Conservation (phyloP, 2,113 vertebrate genomes). For the Bujurquina vittata region DNA sequence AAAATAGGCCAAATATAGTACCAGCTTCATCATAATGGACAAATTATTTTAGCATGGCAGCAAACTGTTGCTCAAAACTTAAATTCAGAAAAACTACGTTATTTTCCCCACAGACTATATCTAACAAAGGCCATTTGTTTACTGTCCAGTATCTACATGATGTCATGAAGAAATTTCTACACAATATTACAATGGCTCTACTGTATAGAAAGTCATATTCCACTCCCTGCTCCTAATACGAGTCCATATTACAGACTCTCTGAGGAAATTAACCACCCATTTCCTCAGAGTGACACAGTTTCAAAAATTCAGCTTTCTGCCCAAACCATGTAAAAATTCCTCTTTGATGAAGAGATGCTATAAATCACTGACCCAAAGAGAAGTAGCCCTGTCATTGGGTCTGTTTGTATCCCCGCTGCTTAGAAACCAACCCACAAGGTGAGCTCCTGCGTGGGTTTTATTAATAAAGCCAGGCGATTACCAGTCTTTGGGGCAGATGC, state of each 20-base stretch:
- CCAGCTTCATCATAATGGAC: not conserved
- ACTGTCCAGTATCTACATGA: slow-evolving; percentile 45
- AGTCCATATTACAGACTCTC: slow-evolving; percentile 31
- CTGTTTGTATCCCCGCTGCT: slow-evolving; percentile 67
- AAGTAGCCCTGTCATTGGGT: slow-evolving; percentile 45
- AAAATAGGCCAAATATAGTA: not conserved
- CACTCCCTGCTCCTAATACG: not conserved
- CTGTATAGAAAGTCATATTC: slow-evolving; percentile 51
- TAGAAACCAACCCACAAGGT: slow-evolving; percentile 68
- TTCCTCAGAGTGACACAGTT: slow-evolving; percentile 48
- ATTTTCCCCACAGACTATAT: slow-evolving; percentile 31
- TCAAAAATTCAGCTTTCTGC: slow-evolving; percentile 16
- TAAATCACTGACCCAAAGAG: slow-evolving; percentile 30
- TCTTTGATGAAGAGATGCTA: slow-evolving; percentile 59
- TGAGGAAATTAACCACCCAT: slow-evolving; percentile 39
- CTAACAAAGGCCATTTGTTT: slow-evolving; percentile 53
- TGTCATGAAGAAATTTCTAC: slow-evolving; percentile 50
- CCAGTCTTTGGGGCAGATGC: not conserved
- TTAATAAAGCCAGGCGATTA: not conserved
- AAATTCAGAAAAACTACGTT: not conserved
- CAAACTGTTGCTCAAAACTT: not conserved
- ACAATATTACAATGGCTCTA: slow-evolving; percentile 43
- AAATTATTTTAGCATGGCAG: not conserved
- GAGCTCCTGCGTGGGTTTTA: slow-evolving; percentile 13
- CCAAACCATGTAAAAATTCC: slow-evolving; percentile 60